Conservation (phyloP, 2,888 invertebrate genomes). For the Nomada fabriciana region DNA sequence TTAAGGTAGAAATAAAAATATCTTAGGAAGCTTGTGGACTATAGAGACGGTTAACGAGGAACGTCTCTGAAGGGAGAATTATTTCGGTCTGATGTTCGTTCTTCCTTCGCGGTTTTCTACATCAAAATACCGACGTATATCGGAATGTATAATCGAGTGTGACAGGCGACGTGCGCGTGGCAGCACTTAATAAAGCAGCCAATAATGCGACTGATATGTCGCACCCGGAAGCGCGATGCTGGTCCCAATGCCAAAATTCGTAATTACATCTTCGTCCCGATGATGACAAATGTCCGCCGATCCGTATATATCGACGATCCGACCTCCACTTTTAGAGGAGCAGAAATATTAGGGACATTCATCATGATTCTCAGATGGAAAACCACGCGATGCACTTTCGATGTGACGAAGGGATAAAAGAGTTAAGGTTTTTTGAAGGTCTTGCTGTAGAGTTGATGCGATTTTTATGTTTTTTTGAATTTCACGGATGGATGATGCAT, state of each 20-base stretch:
- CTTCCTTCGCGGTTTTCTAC: constrained; percentile 33
- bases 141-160: constrained; percentile 50
- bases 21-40: too few relatives aligned
- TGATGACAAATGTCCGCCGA: constrained; percentile 59
- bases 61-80: neutral
- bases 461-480: neutral
- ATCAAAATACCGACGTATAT: constrained; percentile 20
- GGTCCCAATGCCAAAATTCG: constrained; percentile 58
- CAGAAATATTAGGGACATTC: constrained; percentile 41
- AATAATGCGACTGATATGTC: constrained; percentile 62
- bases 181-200: constrained; percentile 64
- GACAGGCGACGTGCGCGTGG: constrained; percentile 56
- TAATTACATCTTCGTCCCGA: constrained; percentile 63
- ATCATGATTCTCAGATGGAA: constrained; percentile 32
- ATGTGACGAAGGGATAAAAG: neutral
- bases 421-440: neutral
- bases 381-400: constrained; percentile 11
- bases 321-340: constrained; percentile 33
- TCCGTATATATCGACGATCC: constrained; percentile 31
- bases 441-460: too few relatives aligned
- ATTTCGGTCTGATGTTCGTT: constrained; percentile 6
- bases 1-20: too few relatives aligned
- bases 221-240: constrained; percentile 52
- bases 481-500: too few relatives aligned
- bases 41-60: too few relatives aligned